phyloP scores from a whole-genome alignment of 2,797 vertebrate species.

The Dryobates pubescens region DNA sequence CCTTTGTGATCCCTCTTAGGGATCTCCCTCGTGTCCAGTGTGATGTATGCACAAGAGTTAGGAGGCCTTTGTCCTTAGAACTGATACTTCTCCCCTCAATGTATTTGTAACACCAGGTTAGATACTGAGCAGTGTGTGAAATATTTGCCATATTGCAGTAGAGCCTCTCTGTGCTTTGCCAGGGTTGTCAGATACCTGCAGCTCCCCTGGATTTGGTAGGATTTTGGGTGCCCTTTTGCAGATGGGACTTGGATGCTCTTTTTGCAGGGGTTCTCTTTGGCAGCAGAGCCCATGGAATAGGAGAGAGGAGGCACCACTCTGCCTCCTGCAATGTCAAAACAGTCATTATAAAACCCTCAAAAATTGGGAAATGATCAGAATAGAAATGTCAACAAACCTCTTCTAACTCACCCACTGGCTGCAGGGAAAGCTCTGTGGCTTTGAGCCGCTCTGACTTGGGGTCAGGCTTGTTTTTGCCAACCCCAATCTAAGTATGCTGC shows the following conservation, averaged over 20 bases:
- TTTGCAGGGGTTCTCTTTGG: background rate
- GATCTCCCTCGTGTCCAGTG: background rate
- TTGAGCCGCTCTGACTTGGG: background rate
- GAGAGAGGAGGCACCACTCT: background rate
- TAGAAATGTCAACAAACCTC: slow-evolving; percentile 6
- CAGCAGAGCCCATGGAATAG: background rate
- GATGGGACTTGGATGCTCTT: background rate
- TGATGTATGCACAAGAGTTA: accelerated
- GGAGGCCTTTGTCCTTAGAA: background rate
- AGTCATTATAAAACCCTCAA: slow-evolving; percentile 30
- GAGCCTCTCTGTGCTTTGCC: no score
- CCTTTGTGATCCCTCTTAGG: background rate
- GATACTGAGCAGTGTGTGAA: background rate
- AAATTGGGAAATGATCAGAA: slow-evolving; percentile 4
- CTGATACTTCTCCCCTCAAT: background rate
- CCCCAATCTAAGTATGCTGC: background rate
- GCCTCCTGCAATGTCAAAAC: background rate
- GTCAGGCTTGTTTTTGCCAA: background rate
- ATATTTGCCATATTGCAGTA: accelerated
- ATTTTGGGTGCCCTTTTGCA: background rate
- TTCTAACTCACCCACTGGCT: background rate
- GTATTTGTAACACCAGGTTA: no score
- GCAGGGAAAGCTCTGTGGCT: background rate
- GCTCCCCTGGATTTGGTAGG: background rate
- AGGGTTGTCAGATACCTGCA: background rate